Evolutionary conservation across 37 sponge, comb jelly and placozoan genomes (phyloP).

Genomic region (Spongilla lacustris): DNA sequence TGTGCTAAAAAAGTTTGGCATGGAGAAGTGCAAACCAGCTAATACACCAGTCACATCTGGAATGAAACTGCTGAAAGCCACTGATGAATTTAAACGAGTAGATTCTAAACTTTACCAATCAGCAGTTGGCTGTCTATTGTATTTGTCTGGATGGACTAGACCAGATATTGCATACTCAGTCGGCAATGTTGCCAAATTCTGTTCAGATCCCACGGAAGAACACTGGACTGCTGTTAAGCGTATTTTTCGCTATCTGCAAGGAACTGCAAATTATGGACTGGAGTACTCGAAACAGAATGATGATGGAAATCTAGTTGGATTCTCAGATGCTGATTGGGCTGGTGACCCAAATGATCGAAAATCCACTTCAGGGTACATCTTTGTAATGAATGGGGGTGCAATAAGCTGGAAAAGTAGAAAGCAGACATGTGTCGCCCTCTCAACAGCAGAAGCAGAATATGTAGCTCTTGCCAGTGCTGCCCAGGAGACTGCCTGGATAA

Average conservation of each 20-base stretch:
- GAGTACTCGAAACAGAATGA: background rate
- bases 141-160: slow-evolving; percentile 48
- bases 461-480: slow-evolving; percentile 50
- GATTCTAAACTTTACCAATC: slow-evolving; percentile 31
- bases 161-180: slow-evolving; percentile 62
- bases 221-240: slow-evolving; percentile 54
- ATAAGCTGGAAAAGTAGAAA: slow-evolving; percentile 46
- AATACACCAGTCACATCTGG: slow-evolving; percentile 23
- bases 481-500: slow-evolving; percentile 59
- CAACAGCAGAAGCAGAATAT: slow-evolving; percentile 62
- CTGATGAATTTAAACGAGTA: slow-evolving; percentile 18
- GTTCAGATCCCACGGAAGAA: slow-evolving; percentile 41
- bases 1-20: slow-evolving; percentile 47
- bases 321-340: slow-evolving; percentile 69
- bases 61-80: slow-evolving; percentile 33
- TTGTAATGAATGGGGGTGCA: slow-evolving; percentile 36
- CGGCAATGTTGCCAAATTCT: slow-evolving; percentile 36
- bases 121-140: slow-evolving; percentile 44
- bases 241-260: slow-evolving; percentile 46
- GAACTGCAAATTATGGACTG: slow-evolving; percentile 39
- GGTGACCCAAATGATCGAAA: slow-evolving; percentile 29
- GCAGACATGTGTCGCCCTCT: slow-evolving; percentile 37
- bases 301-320: slow-evolving; percentile 36
- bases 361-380: slow-evolving; percentile 50
- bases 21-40: slow-evolving; percentile 42